Conservation (phyloP, 2,113 vertebrate genomes). For the Meleagris gallopavo region DNA sequence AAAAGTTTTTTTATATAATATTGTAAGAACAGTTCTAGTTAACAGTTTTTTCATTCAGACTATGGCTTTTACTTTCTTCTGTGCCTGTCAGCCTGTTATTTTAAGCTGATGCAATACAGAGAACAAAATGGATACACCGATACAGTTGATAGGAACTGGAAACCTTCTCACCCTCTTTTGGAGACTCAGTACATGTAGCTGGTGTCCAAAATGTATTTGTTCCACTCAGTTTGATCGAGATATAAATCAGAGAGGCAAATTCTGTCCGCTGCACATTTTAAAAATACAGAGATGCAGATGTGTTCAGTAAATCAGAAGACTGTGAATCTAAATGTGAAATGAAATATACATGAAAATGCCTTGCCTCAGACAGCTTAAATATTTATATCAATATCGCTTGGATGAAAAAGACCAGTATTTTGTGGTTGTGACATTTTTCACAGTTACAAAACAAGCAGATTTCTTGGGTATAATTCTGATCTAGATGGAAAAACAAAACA, state of each 20-base stretch:
- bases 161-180: neutral
- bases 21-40: neutral
- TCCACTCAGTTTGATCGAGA: constrained; percentile 29
- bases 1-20: neutral
- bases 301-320: constrained; percentile 29
- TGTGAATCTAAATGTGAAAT: constrained; percentile 54
- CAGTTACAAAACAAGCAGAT: constrained; percentile 10
- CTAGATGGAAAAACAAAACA: neutral
- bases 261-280: constrained; percentile 14
- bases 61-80: neutral
- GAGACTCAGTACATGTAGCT: neutral
- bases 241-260: constrained; percentile 31
- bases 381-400: constrained; percentile 41
- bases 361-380: constrained; percentile 63
- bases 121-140: neutral
- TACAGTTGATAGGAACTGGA: neutral
- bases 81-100: neutral
- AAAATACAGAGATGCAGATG: constrained; percentile 42
- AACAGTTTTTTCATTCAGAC: neutral
- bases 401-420: constrained; percentile 40
- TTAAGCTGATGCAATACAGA: neutral
- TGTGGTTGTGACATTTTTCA: constrained; percentile 46
- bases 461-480: neutral
- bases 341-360: constrained; percentile 52
- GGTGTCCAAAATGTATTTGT: constrained; percentile 11